A percentile compares a stretch with the other conserved stretches of the same genome.
Conservation (phyloP, 2,888 invertebrate genomes). For the Drosophila fulvimacula region DNA sequence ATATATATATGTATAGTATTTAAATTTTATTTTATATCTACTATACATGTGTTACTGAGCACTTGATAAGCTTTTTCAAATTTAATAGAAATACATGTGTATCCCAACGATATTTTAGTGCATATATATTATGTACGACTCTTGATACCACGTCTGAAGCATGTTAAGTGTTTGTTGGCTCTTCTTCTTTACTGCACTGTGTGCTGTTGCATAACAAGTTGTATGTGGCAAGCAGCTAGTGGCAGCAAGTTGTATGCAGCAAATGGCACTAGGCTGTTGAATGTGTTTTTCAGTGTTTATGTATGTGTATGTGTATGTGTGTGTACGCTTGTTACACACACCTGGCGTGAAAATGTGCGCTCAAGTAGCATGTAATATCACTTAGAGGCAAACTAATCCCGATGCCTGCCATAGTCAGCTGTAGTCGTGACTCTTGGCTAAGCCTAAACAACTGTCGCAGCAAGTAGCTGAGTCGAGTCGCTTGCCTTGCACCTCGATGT, state of each 20-base stretch:
- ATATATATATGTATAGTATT: too few species aligned
- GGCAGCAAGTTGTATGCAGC: constrained; percentile 14
- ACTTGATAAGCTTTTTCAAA: background rate
- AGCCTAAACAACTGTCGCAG: constrained; percentile 27
- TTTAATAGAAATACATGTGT: background rate
- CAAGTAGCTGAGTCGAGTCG: background rate
- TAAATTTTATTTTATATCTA: too few species aligned
- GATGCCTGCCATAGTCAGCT: constrained; percentile 37
- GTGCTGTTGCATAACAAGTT: constrained; percentile 16
- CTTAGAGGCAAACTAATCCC: constrained; percentile 65
- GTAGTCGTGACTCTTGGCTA: constrained; percentile 39
- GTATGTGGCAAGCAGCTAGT: constrained; percentile 15
- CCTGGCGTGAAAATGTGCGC: constrained; percentile 23
- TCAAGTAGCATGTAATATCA: constrained; percentile 64
- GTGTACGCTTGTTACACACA: constrained; percentile 11
- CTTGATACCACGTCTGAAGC: constrained; percentile 11
- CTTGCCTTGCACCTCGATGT: background rate
- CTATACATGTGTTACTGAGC: background rate
- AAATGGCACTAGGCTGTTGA: constrained; percentile 29
- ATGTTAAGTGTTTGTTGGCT: background rate
- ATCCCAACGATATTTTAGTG: background rate
- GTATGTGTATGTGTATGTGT: background rate
- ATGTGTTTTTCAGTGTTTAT: background rate
- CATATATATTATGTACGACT: background rate
- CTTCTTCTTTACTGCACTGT: constrained; percentile 12